Percentiles rank a stretch among this genome's conserved stretches.
phyloP scores from a whole-genome alignment of 2,113 vertebrate genomes.

The Cinclus cinclus region DNA sequence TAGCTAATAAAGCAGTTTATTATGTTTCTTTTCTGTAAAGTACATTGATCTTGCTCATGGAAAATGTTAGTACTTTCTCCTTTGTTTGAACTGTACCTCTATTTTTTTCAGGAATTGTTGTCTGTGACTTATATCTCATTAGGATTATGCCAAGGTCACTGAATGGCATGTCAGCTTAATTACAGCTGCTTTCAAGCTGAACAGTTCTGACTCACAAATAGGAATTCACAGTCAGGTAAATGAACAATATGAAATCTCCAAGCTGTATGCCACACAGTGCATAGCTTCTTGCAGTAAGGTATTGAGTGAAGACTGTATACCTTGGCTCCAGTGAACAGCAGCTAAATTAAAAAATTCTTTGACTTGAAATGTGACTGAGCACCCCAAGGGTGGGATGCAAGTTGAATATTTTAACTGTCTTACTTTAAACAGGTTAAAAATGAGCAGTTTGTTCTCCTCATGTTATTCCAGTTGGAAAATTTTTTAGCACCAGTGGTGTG shows the following conservation, averaged over 20 bases:
- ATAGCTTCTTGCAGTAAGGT: not conserved
- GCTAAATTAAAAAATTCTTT: not conserved
- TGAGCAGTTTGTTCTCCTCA: not conserved
- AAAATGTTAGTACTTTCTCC: slow-evolving; percentile 52
- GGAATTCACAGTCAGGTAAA: slow-evolving; percentile 59
- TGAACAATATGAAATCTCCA: slow-evolving; percentile 50
- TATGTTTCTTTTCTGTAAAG: slow-evolving; percentile 33
- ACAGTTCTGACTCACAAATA: slow-evolving; percentile 44
- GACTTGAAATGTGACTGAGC: not conserved
- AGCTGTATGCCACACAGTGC: not conserved
- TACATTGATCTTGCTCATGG: slow-evolving; percentile 46
- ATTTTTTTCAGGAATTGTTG: slow-evolving; percentile 52
- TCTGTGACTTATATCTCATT: slow-evolving; percentile 70
- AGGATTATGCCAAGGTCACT: slow-evolving; percentile 66
- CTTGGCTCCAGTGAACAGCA: not conserved
- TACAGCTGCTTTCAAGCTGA: slow-evolving; percentile 27
- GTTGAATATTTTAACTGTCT: not conserved
- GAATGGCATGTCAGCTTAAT: slow-evolving; percentile 51
- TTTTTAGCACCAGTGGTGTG: not conserved
- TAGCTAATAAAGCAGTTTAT: slow-evolving; percentile 57
- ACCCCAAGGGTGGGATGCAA: not conserved
- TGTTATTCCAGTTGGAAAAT: not conserved
- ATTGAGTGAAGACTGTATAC: not conserved
- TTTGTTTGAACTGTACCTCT: slow-evolving; percentile 50
- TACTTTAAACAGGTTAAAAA: not conserved